Base-by-base conservation (phyloP, 2,113 vertebrate genomes). In the Cynocephalus volans region DNA sequence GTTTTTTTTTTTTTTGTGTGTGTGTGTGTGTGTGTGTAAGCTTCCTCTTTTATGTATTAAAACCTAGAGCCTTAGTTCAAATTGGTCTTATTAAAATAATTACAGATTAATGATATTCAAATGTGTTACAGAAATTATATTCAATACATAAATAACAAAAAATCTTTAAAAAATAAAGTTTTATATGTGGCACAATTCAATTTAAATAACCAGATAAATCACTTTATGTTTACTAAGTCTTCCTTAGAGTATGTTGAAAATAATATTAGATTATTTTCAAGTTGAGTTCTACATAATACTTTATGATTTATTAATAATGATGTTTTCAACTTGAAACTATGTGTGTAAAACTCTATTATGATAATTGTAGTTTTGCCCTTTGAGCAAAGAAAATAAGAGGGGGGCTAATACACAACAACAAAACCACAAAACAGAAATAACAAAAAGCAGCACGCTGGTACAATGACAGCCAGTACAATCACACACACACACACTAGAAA, bases 51-150 rank as follows among this genome's bases (percentile, higher is more conserved):
- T 58, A 50, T 18, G 73, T 24, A 54, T 26, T 75, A 73, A 3
- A 50, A 69, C 24, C 5, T 36, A 36, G 24, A 82, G 50, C 28
- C 2, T n/a, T 69, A 48, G 11, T 1, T 67, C 24, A 56, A 60
- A 72, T 19, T 90, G 28, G 5, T n/a, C 52, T 62, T 81, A 84
- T 52, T n/a, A 58, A 93, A 92, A 91, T 14, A 83, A 95, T 26
- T 50, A 88, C 15, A 70, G 5, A 75, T 89, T 84, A 84, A 31
- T 79, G 80, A 87, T 90, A 67, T 50, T 56, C 56, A 89, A 70
- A 45, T 70, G 0, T 88, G 0, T 28, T 48, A 28, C 33, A 81
- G 1, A 69, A 80, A 58, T 79, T 54, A 28, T 76, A 83, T 50
- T 3, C 17, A 86, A 82, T 60, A 90, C 17, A 23, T n/a, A 80